Conservation (phyloP, 2,113 vertebrate species). For the Microtus ochrogaster region DNA sequence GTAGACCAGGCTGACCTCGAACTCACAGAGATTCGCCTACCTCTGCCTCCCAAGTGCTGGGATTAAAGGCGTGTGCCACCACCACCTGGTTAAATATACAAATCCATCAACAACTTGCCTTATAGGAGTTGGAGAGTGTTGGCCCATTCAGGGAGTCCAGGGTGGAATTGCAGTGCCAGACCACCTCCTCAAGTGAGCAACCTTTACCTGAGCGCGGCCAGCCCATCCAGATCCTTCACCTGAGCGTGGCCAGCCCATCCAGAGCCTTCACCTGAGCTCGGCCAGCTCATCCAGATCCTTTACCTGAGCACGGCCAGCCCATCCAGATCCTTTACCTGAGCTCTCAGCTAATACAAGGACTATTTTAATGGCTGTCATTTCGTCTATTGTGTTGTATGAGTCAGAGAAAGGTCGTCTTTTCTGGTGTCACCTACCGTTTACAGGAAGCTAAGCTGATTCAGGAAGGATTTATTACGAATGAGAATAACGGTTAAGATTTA, state of each 20-base stretch:
- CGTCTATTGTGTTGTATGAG: background rate
- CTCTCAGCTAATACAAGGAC: background rate
- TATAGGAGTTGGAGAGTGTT: background rate
- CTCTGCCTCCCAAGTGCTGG: no score
- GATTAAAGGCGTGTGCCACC: no score
- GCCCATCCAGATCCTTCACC: no score
- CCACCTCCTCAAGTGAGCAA: background rate
- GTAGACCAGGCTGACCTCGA: no score
- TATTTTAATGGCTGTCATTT: background rate
- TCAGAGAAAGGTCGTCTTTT: background rate
- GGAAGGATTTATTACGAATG: slow-evolving; percentile 32
- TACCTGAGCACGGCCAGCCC: background rate
- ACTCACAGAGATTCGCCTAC: no score
- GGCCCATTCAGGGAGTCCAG: background rate
- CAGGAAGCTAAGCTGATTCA: background rate
- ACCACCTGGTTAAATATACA: background rate
- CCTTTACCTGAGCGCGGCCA: no score
- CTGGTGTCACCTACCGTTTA: background rate
- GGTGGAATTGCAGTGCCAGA: background rate
- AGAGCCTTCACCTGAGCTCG: background rate
- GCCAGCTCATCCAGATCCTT: background rate
- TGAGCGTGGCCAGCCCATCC: no score
- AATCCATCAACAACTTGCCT: background rate
- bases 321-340: no score
- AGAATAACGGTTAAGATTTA: background rate